A percentile compares a stretch with the other conserved stretches of the same genome.
These are phyloP conservation scores for Hestina assimilis DNA, from an alignment of 1,140 invertebrate species.

Conservation along the genomic window DNA sequence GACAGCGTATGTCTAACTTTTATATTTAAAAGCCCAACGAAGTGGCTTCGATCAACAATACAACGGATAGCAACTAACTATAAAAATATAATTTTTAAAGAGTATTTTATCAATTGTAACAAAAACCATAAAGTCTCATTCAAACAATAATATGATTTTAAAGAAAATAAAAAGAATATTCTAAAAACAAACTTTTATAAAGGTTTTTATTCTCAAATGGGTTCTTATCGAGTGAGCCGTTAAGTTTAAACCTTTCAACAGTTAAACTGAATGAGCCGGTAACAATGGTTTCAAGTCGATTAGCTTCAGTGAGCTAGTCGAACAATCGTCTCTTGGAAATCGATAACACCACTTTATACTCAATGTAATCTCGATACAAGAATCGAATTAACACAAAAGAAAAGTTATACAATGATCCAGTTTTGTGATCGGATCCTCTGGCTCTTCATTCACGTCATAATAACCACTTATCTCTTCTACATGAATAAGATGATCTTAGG, in stretches of 20 bases:
- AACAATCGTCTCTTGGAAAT: constrained; percentile 12
- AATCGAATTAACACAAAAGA: background rate
- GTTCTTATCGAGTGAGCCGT: constrained; percentile 17
- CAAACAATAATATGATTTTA: background rate
- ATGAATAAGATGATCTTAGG: no score
- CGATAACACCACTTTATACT: constrained; percentile 13
- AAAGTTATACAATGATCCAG: background rate
- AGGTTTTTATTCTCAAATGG: constrained; percentile 1
- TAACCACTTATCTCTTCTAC: no score
- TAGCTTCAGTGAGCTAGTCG: constrained; percentile 9
- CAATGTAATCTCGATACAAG: constrained; percentile 8
- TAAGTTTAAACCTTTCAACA: constrained; percentile 19
- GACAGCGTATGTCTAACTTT: no score
- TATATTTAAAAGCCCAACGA: no score
- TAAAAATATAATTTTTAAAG: no score
- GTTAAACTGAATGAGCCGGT: constrained; percentile 16
- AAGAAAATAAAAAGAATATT: background rate
- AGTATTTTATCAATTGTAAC: background rate
- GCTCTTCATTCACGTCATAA: no score
- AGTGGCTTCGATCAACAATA: no score
- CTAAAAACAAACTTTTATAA: constrained; percentile 6
- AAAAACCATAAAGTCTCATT: background rate
- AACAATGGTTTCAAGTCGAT: constrained; percentile 16
- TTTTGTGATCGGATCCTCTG: background rate
- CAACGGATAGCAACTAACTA: no score